Evolutionary conservation across 1,140 invertebrate species (phyloP).

Genomic region (Diorhabda elongata): DNA sequence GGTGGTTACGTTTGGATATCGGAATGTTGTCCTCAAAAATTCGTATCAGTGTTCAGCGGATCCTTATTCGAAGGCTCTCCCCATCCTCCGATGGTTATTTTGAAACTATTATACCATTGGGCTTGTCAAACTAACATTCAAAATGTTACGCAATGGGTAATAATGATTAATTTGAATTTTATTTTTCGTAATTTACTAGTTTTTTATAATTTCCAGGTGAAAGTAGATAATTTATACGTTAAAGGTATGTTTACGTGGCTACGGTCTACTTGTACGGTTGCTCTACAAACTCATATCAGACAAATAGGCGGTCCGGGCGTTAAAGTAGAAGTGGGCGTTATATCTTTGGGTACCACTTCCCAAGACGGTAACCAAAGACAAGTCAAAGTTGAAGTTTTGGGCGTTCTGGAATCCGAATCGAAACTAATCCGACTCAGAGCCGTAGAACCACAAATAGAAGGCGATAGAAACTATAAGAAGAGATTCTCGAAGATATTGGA

Average conservation of each 20-base stretch:
- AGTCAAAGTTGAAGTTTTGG: slow-evolving; percentile 84
- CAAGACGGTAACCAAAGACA: slow-evolving; percentile 77
- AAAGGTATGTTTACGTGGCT: slow-evolving; percentile 77
- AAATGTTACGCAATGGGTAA: slow-evolving; percentile 78
- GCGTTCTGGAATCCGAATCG: slow-evolving; percentile 71
- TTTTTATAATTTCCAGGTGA: slow-evolving; percentile 51
- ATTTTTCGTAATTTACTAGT: slow-evolving; percentile 7
- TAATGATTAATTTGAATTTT: background rate
- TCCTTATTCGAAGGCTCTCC: slow-evolving; percentile 81
- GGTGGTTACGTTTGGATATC: slow-evolving; percentile 88
- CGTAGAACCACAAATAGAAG: slow-evolving; percentile 72
- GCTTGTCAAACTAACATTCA: slow-evolving; percentile 81
- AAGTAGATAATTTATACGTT: slow-evolving; percentile 71
- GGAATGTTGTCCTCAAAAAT: slow-evolving; percentile 75
- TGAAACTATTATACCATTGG: slow-evolving; percentile 88
- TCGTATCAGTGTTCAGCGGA: slow-evolving; percentile 79
- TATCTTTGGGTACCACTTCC: slow-evolving; percentile 82
- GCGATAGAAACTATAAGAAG: slow-evolving; percentile 71
- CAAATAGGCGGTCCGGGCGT: slow-evolving; percentile 64
- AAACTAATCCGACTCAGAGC: slow-evolving; percentile 73
- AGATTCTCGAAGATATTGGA: slow-evolving; percentile 75
- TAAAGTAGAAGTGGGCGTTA: slow-evolving; percentile 75
- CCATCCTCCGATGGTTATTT: slow-evolving; percentile 71
- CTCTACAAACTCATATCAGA: slow-evolving; percentile 68
- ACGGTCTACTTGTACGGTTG: slow-evolving; percentile 71